phyloP scores from a whole-genome alignment of 2,888 invertebrate genomes.

The Drosophila neonasuta region DNA sequence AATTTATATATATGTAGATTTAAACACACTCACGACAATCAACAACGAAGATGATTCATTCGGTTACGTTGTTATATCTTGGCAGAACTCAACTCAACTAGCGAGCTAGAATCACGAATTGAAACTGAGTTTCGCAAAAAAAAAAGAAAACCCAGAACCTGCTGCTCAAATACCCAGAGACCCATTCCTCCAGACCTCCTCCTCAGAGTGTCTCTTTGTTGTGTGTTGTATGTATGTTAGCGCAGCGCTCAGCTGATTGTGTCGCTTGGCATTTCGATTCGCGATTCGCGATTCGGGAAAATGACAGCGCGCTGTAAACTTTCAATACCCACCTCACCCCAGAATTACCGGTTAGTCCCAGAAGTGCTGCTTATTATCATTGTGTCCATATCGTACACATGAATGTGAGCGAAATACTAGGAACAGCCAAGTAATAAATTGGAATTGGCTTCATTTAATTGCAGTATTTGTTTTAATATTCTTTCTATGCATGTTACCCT shows the following conservation, averaged over 20 bases:
- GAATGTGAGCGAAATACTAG: background rate
- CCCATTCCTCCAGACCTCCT: conserved; percentile 1
- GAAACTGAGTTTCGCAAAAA: conserved; percentile 74
- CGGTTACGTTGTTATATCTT: conserved; percentile 49
- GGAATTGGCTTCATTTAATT: background rate
- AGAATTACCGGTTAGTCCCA: conserved; percentile 14
- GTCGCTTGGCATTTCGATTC: conserved; percentile 35
- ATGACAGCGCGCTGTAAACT: conserved; percentile 20
- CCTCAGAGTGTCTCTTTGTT: conserved; percentile 8
- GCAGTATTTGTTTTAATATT: too few species aligned
- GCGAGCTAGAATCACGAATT: conserved; percentile 70
- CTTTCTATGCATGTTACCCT: too few species aligned
- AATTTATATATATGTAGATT: conserved; percentile 31
- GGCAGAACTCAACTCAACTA: conserved; percentile 57
- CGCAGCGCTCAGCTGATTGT: conserved; percentile 57
- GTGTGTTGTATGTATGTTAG: background rate
- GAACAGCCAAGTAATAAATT: background rate
- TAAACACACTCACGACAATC: conserved; percentile 53
- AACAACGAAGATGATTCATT: conserved; percentile 69
- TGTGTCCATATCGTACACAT: background rate
- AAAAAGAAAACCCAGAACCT: conserved; percentile 74
- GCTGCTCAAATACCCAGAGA: conserved; percentile 51
- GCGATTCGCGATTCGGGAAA: conserved; percentile 33
- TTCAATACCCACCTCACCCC: conserved; percentile 33
- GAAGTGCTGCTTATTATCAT: background rate